Evolutionary conservation across 23 tunicate species (phyloP).

Genomic region (Trididemnum clinides): DNA sequence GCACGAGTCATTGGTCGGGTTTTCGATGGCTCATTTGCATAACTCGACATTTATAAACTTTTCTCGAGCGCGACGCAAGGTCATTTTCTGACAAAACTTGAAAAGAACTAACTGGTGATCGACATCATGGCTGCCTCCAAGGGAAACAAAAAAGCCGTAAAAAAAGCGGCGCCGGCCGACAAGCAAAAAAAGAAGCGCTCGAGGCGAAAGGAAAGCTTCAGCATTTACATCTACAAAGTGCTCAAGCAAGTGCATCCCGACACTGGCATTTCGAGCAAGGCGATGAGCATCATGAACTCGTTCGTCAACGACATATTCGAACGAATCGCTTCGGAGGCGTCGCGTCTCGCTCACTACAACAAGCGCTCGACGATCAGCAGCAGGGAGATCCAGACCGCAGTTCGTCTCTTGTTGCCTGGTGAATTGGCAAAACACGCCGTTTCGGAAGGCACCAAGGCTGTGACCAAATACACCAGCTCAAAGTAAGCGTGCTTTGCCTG

Average conservation of each 20-base stretch:
- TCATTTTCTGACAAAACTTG: no score
- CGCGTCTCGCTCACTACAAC: conserved; percentile 71
- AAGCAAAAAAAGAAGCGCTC: conserved; percentile 44
- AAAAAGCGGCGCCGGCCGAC: conserved; percentile 54
- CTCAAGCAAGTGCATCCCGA: conserved; percentile 85
- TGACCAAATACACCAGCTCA: conserved; percentile 85
- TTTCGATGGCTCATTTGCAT: no score
- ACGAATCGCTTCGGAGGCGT: conserved; percentile 59
- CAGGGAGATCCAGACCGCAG: conserved; percentile 78
- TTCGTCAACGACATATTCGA: conserved; percentile 79
- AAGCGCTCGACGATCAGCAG: conserved; percentile 74
- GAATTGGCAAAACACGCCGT: conserved; percentile 92
- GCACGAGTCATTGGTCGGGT: no score
- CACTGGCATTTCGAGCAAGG: conserved; percentile 75
- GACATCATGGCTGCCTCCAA: conserved; percentile 68
- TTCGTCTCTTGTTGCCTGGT: conserved; percentile 76
- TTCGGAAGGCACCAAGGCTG: conserved; percentile 89
- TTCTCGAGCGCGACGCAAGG: no score
- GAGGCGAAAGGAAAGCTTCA: conserved; percentile 62
- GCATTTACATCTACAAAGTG: conserved; percentile 80
- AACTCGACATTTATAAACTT: no score
- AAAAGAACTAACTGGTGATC: no score
- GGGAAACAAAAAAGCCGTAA: conserved; percentile 68
- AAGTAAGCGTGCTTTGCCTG: conserved; percentile 5
- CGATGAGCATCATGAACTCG: conserved; percentile 86